phyloP scores from a whole-genome alignment of 37 sponge, comb jelly and placozoan genomes.

The Axinella damicornis region DNA sequence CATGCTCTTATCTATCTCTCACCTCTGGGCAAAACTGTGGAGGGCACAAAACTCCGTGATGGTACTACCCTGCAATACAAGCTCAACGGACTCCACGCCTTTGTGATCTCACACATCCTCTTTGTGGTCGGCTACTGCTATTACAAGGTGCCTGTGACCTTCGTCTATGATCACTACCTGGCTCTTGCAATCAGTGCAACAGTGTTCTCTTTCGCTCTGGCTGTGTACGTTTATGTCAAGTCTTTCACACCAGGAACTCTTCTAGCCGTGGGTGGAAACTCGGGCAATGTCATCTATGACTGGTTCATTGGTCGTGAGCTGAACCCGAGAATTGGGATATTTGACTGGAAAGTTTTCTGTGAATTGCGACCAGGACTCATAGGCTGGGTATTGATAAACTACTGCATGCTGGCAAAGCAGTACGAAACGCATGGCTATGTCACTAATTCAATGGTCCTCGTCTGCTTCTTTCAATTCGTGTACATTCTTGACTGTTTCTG shows the following conservation, averaged over 20 bases:
- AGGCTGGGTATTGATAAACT: constrained; percentile 93
- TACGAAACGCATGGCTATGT: constrained; percentile 69
- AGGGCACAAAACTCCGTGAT: constrained; percentile 68
- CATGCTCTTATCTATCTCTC: constrained; percentile 80
- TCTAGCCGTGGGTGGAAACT: constrained; percentile 80
- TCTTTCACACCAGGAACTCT: constrained; percentile 69
- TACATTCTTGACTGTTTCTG: constrained; percentile 86
- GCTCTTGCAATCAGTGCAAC: constrained; percentile 66
- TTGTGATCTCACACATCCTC: constrained; percentile 71
- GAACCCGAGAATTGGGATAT: constrained; percentile 81
- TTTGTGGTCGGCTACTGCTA: constrained; percentile 61
- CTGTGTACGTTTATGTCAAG: constrained; percentile 73
- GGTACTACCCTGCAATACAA: constrained; percentile 70
- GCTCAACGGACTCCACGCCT: constrained; percentile 84
- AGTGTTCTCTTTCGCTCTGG: constrained; percentile 73
- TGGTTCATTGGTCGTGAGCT: constrained; percentile 96
- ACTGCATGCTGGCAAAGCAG: constrained; percentile 86
- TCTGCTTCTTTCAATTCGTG: constrained; percentile 80
- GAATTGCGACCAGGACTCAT: constrained; percentile 96
- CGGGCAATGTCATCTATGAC: constrained; percentile 86
- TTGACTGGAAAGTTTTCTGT: constrained; percentile 93
- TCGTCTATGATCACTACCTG: constrained; percentile 81
- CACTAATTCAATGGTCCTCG: constrained; percentile 83
- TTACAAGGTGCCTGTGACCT: constrained; percentile 68
- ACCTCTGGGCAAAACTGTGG: constrained; percentile 72